These are phyloP conservation scores for Typhlichthys subterraneus DNA, from an alignment of 2,797 vertebrate genomes.

Conservation along the genomic window DNA sequence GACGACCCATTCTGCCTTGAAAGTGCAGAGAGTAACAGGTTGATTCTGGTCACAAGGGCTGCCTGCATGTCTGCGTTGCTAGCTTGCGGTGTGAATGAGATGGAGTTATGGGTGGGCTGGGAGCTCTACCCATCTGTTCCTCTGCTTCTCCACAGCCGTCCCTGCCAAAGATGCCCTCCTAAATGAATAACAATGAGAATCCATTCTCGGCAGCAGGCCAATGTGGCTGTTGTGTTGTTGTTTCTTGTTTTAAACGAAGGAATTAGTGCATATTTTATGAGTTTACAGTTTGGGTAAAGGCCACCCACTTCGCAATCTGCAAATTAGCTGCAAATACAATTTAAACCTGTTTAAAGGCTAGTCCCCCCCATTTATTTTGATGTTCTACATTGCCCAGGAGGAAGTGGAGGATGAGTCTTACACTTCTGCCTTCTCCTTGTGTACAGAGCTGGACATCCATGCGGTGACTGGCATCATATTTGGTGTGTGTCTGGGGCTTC, in stretches of 20 bases:
- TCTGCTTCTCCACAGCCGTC: conserved; percentile 36
- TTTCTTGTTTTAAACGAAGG: conserved; percentile 7
- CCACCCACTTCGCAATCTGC: too few relatives aligned
- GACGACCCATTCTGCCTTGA: not conserved
- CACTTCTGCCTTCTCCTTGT: conserved; percentile 13
- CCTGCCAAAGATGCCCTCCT: conserved; percentile 46
- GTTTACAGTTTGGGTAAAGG: too few relatives aligned
- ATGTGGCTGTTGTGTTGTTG: conserved; percentile 6
- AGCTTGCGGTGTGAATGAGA: conserved; percentile 37
- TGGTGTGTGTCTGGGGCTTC: conserved; percentile 91
- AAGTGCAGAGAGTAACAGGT: conserved; percentile 25
- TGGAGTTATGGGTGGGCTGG: conserved; percentile 37
- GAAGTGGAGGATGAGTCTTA: not conserved
- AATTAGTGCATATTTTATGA: conserved; percentile 10
- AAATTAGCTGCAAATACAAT: too few relatives aligned
- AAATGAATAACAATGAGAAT: conserved; percentile 53
- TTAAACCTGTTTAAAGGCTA: not conserved
- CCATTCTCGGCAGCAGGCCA: conserved; percentile 13
- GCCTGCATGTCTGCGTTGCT: conserved; percentile 24
- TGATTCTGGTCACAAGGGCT: conserved; percentile 39
- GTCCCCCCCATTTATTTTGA: not conserved
- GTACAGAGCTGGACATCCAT: conserved; percentile 89
- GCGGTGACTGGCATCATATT: conserved; percentile 95
- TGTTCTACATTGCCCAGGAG: not conserved
- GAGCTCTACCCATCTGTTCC: conserved; percentile 65